Base-by-base conservation (phyloP, 2,113 vertebrate genomes). In the Fukomys damarensis region DNA sequence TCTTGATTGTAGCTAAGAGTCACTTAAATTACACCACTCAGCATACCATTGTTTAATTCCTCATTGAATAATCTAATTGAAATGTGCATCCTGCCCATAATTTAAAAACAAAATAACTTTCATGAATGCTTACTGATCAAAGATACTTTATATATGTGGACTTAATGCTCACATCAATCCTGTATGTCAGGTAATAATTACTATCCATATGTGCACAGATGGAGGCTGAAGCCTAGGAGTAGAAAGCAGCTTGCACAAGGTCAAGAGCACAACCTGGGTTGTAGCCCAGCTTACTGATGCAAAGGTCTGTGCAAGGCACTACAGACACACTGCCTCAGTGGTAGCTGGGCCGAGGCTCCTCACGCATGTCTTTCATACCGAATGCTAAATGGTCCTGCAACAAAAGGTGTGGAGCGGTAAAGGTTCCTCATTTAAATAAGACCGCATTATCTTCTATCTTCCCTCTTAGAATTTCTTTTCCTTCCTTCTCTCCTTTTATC, bases 261-360 rank as follows among this genome's bases (percentile, higher is more conserved):
- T 56, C 30, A 52, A 35, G 7, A 56, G 41, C 26, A 41, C 2
- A n/a, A 28, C 16, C 2, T 6, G 35, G 6, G 13, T 0, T 70
- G 3, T 16, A 32, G 4, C 2, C 0, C 1, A 9, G 24, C 54
- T 63, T 26, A 81, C 0, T 7, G 32, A 88, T 35, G 3, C 20
- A 41, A 41, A 35, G 68, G 9, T 3, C 30, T 17, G 0, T 43
- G 9, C 19, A 4, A 35, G 5, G 38, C 1, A 20, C 24, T 11
- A 4, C 0, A 14, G 14, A n/a, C 0, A 5, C 5, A 28, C 2
- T 54, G 4, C 6, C 30, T 82, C 19, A 30, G 20, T 6, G 49
- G 61, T 11, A 63, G 12, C 30, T 20, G 2, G 49, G 16, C 24
- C 38, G 16, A 32, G 9, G 26, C 0, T 52, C 68, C 43, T 43